Base-by-base conservation (phyloP, 2,888 invertebrate species). In the Dynastes tityus region DNA sequence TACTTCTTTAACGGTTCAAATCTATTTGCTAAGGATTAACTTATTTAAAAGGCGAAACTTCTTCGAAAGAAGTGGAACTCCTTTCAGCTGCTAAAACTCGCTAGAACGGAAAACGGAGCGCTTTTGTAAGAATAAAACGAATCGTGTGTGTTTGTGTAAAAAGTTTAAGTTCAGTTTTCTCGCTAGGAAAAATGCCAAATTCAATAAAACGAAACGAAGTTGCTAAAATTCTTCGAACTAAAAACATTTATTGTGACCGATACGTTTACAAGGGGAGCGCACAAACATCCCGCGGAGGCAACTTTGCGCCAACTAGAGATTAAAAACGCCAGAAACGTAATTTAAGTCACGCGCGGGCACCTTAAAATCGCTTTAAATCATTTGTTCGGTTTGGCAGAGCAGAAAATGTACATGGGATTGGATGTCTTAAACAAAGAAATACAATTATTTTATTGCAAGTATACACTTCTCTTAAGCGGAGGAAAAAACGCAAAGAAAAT, bases 51-150 rank as follows among this genome's bases (percentile, higher is more conserved):
- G 55, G 5, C 22, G 55, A 58, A 58, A 58, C 27, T 58, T 58
- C 22, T 58, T 8, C 22, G 55, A n/a, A 22, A 45, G 32, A 70
- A 70, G 16, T 16, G 53, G 70, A n/a, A 70, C 70, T 73, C 58
- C 55, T 73, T 73, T 73, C 73, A 61, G 40, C 73, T 45, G 73
- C 58, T 73, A 58, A 73, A 73, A 58, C 73, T 58, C 58, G 58
- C 37, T 40, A 9, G 61, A 73, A 73, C 73, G 58, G 37, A 73
- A 58, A 70, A 53, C 29, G 40, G 64, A 64, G 29, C 51, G 70
- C 32, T 70, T 70, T 70, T 29, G 32, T 55, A 51, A 29, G 13
- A 37, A 64, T n/a, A 37, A 49, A 11, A 53, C 53, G 27, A 70
- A 32, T 13, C 32, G 64, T 40, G 16, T 32, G 64, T 70, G 70